Conservation (phyloP, 2,113 vertebrate genomes). For the Ptychochromis oligacanthus region DNA sequence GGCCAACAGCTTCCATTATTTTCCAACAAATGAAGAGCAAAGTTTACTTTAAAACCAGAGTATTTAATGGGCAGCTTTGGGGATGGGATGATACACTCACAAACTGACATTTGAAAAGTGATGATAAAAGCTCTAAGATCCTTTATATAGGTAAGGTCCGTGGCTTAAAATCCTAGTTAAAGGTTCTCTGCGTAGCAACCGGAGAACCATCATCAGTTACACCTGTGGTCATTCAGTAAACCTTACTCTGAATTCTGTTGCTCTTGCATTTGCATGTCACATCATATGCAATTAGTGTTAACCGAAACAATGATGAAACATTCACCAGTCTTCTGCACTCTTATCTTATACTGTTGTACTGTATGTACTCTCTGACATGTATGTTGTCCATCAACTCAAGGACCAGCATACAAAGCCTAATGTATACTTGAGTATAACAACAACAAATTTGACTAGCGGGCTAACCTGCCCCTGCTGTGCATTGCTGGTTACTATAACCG, state of each 20-base stretch:
- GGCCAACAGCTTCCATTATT: constrained; percentile 26
- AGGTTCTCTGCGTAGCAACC: neutral
- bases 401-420: neutral
- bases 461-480: neutral
- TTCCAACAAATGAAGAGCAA: constrained; percentile 7
- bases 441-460: neutral
- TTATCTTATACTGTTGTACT: neutral
- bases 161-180: no score
- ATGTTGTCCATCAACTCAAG: neutral
- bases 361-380: neutral
- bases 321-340: neutral
- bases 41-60: neutral
- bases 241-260: neutral
- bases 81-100: no score
- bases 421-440: neutral
- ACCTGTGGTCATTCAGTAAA: neutral
- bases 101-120: neutral
- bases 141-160: neutral
- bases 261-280: neutral
- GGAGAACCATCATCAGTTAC: neutral
- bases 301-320: neutral
- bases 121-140: neutral
- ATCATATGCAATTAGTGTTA: neutral
- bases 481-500: neutral
- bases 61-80: neutral